A percentile compares a stretch with the other conserved stretches of the same genome.
Evolutionary conservation across 2,888 invertebrate genomes (phyloP).

Genomic region (Cecidostiba fungosa): DNA sequence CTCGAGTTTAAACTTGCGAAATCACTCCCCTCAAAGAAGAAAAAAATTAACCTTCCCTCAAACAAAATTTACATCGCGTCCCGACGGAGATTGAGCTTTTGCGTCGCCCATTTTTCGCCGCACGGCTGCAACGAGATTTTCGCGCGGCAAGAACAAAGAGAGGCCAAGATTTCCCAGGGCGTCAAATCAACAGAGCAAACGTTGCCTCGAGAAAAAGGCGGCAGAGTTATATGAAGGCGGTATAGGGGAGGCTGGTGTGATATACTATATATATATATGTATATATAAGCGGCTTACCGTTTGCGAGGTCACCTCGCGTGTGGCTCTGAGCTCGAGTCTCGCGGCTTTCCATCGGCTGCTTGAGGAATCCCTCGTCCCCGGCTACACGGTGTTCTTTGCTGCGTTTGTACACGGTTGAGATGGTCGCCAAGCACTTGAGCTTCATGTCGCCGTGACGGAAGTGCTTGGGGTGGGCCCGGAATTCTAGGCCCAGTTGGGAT

Average conservation of each 20-base stretch:
- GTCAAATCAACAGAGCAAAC: constrained; percentile 39
- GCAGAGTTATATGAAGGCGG: neutral
- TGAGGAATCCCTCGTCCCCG: constrained; percentile 83
- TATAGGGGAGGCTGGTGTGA: neutral
- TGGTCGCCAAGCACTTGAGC: constrained; percentile 93
- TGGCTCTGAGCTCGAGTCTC: constrained; percentile 76
- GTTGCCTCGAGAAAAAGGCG: constrained; percentile 8
- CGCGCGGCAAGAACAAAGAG: constrained; percentile 20
- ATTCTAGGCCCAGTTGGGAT: constrained; percentile 88
- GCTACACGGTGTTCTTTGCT: constrained; percentile 93
- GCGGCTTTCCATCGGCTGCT: constrained; percentile 76
- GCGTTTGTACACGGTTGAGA: constrained; percentile 91
- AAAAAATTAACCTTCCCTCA: constrained; percentile 14
- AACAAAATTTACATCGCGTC: constrained; percentile 28
- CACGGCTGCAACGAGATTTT: constrained; percentile 42
- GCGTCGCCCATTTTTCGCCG: constrained; percentile 18
- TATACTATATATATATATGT: neutral
- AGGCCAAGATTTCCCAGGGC: constrained; percentile 50
- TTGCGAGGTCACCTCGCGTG: constrained; percentile 70
- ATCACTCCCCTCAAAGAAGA: neutral
- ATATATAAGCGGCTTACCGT: constrained; percentile 44
- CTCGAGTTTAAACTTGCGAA: neutral
- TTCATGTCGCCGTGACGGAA: constrained; percentile 92
- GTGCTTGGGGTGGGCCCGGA: constrained; percentile 89
- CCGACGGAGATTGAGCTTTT: constrained; percentile 27